phyloP scores from a whole-genome alignment of 2,888 invertebrate genomes.

The Elysia crispata region DNA sequence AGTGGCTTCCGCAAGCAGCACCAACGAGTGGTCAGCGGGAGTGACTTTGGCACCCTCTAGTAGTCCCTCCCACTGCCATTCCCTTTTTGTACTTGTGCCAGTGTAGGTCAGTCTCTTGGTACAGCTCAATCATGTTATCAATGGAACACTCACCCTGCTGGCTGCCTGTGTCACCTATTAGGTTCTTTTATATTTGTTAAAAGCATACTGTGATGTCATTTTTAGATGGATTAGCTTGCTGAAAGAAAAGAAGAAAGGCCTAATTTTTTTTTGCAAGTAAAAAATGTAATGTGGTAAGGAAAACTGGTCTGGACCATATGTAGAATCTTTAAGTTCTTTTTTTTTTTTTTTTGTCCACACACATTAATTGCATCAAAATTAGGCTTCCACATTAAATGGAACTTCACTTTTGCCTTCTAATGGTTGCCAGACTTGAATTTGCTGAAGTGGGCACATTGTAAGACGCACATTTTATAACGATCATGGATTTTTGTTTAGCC shows the following conservation, averaged over 20 bases:
- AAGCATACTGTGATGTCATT: no score
- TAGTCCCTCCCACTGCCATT: neutral
- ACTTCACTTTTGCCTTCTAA: no score
- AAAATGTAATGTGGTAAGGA: neutral
- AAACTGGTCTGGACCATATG: neutral
- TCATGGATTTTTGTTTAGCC: no score
- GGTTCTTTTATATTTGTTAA: neutral
- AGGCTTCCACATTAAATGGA: no score
- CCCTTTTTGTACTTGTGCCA: neutral
- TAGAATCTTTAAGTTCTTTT: no score
- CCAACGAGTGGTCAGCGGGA: slow-evolving; percentile 52
- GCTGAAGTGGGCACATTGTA: no score
- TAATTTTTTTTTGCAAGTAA: neutral
- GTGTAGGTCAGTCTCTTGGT: neutral
- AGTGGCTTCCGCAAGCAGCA: slow-evolving; percentile 59
- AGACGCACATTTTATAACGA: no score
- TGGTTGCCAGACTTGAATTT: no score
- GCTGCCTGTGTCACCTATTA: neutral
- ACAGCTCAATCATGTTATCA: neutral
- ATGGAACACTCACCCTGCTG: neutral
- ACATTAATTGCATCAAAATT: no score
- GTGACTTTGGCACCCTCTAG: slow-evolving; percentile 56
- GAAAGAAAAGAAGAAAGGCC: neutral
- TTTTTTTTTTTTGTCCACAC: no score
- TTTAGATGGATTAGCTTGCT: no score